A percentile compares a stretch with the other conserved stretches of the same genome.
Evolutionary conservation across 2,888 invertebrate species (phyloP).

Genomic region (Hylaea fasciaria): DNA sequence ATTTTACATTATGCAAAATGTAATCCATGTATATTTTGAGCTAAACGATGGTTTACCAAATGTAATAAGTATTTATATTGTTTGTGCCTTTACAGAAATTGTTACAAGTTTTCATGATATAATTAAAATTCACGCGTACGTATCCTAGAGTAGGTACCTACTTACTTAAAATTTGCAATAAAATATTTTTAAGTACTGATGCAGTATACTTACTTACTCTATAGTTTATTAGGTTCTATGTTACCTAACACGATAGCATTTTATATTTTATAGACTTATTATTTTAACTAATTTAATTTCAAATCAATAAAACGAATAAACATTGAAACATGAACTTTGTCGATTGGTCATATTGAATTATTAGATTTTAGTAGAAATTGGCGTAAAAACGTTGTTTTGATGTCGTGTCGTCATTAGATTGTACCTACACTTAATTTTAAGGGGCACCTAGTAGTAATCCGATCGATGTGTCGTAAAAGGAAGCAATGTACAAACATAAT

Average conservation of each 20-base stretch:
- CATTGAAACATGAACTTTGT: slow-evolving; percentile 18
- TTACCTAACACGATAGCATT: slow-evolving; percentile 61
- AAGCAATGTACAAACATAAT: slow-evolving; percentile 4
- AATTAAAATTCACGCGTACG: slow-evolving; percentile 47
- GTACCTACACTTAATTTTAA: slow-evolving; percentile 43
- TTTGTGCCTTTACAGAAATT: slow-evolving; percentile 76
- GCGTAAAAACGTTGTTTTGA: slow-evolving; percentile 58
- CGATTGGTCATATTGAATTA: slow-evolving; percentile 18
- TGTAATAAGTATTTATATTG: slow-evolving; percentile 65
- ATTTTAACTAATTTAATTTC: slow-evolving; percentile 27
- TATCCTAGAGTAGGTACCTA: slow-evolving; percentile 37
- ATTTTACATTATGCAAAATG: slow-evolving; percentile 46
- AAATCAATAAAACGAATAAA: not conserved
- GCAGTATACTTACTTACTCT: slow-evolving; percentile 54
- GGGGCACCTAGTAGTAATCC: slow-evolving; percentile 38
- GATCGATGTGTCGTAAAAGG: slow-evolving; percentile 11
- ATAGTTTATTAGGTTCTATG: slow-evolving; percentile 54
- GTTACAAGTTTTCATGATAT: slow-evolving; percentile 45
- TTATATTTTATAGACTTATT: slow-evolving; percentile 50
- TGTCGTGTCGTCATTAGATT: slow-evolving; percentile 70
- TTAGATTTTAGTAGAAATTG: slow-evolving; percentile 54
- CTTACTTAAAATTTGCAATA: slow-evolving; percentile 72
- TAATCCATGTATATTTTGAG: slow-evolving; percentile 42
- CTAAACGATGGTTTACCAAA: slow-evolving; percentile 38
- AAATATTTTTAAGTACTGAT: slow-evolving; percentile 60